Evolutionary conservation across 1,140 invertebrate species (phyloP).

Genomic region (Drosophila eugracilis): DNA sequence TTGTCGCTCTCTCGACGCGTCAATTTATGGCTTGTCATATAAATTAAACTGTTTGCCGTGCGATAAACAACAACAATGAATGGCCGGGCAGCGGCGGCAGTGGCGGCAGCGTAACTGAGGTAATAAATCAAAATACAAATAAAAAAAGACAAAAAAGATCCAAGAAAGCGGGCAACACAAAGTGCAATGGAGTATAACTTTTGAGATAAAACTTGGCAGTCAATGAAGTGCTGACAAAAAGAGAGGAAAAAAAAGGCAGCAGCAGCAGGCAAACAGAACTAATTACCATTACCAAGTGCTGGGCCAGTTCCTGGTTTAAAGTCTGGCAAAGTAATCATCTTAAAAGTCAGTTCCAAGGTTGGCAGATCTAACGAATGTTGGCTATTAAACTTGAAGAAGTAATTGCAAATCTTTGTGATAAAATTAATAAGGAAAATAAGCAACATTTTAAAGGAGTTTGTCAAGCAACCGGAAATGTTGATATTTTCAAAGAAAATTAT

Average conservation of each 20-base stretch:
- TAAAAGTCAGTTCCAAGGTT: background rate
- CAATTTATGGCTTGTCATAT: conserved; percentile 76
- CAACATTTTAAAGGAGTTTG: too few species aligned
- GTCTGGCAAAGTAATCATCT: background rate
- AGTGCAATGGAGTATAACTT: conserved; percentile 27
- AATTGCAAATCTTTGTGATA: background rate
- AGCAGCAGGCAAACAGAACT: background rate
- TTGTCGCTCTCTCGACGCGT: conserved; percentile 42
- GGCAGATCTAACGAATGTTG: too few species aligned
- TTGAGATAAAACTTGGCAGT: conserved; percentile 21
- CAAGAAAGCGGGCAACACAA: conserved; percentile 22
- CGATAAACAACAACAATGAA: conserved; percentile 65
- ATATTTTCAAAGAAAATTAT: too few species aligned
- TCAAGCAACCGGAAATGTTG: too few species aligned
- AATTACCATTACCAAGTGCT: conserved; percentile 5
- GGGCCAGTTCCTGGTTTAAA: background rate
- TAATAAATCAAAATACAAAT: conserved; percentile 30
- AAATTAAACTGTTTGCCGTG: conserved; percentile 66
- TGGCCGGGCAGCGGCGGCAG: conserved; percentile 10
- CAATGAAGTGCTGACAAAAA: conserved; percentile 7
- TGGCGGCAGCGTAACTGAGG: conserved; percentile 20
- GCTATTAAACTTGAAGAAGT: background rate
- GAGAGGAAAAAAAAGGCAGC: background rate
- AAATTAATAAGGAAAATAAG: background rate
- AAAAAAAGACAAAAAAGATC: conserved; percentile 12